Percentiles rank a stretch among this genome's conserved stretches.
Evolutionary conservation across 2,797 vertebrate species (phyloP).

Genomic region (Bufotes viridis): DNA sequence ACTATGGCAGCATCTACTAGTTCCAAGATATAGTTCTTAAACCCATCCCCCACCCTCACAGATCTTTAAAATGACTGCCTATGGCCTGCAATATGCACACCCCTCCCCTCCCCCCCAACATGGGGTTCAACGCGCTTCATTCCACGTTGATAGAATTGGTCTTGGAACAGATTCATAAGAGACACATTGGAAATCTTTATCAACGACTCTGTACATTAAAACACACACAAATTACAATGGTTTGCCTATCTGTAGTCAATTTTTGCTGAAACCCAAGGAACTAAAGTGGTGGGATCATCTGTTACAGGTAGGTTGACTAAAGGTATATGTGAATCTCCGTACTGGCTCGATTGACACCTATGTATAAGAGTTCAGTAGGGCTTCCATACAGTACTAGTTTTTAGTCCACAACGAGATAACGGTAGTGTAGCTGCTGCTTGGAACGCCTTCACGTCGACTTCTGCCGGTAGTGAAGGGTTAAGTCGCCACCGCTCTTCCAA

Average conservation of each 20-base stretch:
- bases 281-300: constrained; percentile 71
- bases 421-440: background rate
- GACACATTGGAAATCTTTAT: constrained; percentile 69
- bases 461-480: constrained; percentile 98
- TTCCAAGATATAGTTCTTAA: background rate
- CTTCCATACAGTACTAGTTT: constrained; percentile 75
- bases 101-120: constrained; percentile 63
- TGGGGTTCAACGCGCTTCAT: constrained; percentile 58
- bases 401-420: constrained; percentile 70
- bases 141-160: background rate
- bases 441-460: constrained; percentile 89
- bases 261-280: constrained; percentile 69
- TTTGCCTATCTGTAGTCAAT: constrained; percentile 64
- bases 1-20: background rate
- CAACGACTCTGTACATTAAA: constrained; percentile 67
- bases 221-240: constrained; percentile 62
- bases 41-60: background rate
- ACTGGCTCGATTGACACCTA: constrained; percentile 68
- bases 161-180: constrained; percentile 54
- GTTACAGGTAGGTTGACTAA: constrained; percentile 75
- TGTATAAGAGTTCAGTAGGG: constrained; percentile 74
- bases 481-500: constrained; percentile 98
- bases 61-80: constrained; percentile 7
- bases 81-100: constrained; percentile 85
- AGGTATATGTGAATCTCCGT: constrained; percentile 68